Percentiles rank a stretch among this genome's conserved stretches.
phyloP scores from a whole-genome alignment of 1,140 invertebrate species.

The Venustaconcha ellipsiformis region DNA sequence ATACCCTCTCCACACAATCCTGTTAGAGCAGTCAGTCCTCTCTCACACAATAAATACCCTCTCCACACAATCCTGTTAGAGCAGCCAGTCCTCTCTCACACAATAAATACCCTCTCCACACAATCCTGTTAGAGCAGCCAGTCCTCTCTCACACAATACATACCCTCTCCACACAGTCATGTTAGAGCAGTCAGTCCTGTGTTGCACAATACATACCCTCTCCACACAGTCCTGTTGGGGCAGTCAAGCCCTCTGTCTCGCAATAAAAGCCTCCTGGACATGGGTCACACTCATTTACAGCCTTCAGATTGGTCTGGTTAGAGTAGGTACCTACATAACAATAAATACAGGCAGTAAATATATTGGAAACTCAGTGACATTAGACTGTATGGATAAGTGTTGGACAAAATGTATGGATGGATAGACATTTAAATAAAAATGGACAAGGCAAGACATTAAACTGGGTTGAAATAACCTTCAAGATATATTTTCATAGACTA shows the following conservation, averaged over 20 bases:
- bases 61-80: too few species aligned
- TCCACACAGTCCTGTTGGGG: slow-evolving; percentile 57
- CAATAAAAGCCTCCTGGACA: slow-evolving; percentile 62
- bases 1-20: slow-evolving; percentile 59
- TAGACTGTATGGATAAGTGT: too few species aligned
- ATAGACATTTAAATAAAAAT: too few species aligned
- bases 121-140: too few species aligned
- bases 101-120: too few species aligned
- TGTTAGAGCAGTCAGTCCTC: slow-evolving; percentile 51
- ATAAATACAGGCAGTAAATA: background rate
- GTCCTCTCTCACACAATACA: too few species aligned
- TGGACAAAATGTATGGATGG: too few species aligned
- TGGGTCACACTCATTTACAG: slow-evolving; percentile 41
- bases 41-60: slow-evolving; percentile 9
- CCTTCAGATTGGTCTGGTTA: slow-evolving; percentile 49
- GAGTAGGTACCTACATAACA: slow-evolving; percentile 56
- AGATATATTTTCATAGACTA: too few species aligned
- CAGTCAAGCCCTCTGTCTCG: slow-evolving; percentile 51
- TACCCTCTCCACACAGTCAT: slow-evolving; percentile 49
- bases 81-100: too few species aligned
- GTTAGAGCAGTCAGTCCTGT: slow-evolving; percentile 52
- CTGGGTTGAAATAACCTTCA: too few species aligned
- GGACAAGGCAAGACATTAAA: too few species aligned
- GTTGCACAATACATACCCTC: slow-evolving; percentile 59
- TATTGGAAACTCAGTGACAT: too few species aligned